These are phyloP conservation scores for Cinara cedri DNA, from an alignment of 2,888 invertebrate species.

Conservation along the genomic window DNA sequence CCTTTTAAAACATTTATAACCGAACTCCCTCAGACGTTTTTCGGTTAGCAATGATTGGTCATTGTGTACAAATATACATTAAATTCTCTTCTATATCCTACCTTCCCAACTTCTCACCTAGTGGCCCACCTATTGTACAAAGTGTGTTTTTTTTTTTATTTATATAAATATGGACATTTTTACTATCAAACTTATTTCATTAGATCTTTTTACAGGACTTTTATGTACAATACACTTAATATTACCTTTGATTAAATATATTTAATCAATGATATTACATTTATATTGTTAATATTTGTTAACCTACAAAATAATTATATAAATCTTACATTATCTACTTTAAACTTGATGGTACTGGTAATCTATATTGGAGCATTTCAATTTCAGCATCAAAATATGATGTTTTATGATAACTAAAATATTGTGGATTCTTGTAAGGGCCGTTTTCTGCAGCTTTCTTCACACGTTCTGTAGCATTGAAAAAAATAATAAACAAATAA, in stretches of 20 bases:
- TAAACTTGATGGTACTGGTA: slow-evolving; percentile 76
- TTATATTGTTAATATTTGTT: too few species aligned
- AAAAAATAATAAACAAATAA: neutral
- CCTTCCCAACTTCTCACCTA: too few species aligned
- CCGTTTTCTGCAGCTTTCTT: slow-evolving; percentile 64
- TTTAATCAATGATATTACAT: too few species aligned
- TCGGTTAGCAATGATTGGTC: too few species aligned
- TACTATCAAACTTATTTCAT: too few species aligned
- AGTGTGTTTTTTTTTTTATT: too few species aligned
- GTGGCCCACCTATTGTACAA: too few species aligned
- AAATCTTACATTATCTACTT: slow-evolving; percentile 46
- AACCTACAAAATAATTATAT: neutral
- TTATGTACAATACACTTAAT: too few species aligned
- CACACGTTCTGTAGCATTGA: slow-evolving; percentile 63
- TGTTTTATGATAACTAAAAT: slow-evolving; percentile 78
- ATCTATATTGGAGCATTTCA: slow-evolving; percentile 79
- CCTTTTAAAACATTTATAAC: too few species aligned
- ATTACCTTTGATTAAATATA: neutral
- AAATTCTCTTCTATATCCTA: too few species aligned
- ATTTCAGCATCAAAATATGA: slow-evolving; percentile 85
- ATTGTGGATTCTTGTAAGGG: slow-evolving; percentile 86
- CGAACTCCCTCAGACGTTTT: too few species aligned
- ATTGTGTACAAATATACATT: too few species aligned
- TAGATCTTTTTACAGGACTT: neutral
- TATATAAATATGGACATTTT: neutral